Evolutionary conservation across 2,888 invertebrate species (phyloP).

Genomic region (Acanthococcus lagerstroemiae): DNA sequence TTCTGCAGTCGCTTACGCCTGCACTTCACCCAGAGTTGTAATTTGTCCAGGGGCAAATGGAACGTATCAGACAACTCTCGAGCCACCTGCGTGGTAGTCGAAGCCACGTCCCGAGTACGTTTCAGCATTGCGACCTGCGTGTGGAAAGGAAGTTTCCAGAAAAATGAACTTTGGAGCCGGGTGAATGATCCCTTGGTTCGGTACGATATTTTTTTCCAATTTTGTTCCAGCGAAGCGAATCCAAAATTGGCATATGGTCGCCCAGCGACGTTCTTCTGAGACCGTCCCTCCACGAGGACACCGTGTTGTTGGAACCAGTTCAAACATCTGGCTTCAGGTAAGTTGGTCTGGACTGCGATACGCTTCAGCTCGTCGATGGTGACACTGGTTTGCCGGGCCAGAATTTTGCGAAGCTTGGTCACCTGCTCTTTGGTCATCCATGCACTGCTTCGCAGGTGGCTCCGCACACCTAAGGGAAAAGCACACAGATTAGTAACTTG

Average conservation of each 20-base stretch:
- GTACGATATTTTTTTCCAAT: neutral
- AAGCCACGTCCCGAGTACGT: neutral
- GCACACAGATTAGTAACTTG: no score
- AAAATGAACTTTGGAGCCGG: neutral
- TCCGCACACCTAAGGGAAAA: no score
- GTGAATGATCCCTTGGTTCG: neutral
- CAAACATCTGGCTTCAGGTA: neutral
- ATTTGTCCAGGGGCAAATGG: neutral
- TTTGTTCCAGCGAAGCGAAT: neutral
- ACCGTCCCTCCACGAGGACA: neutral
- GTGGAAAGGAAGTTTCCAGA: conserved; percentile 1
- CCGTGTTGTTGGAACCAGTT: neutral
- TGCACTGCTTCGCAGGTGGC: no score
- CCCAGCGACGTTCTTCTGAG: neutral
- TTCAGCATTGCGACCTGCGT: neutral
- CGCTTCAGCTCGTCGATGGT: neutral
- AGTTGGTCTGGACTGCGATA: neutral
- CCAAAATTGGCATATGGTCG: no score
- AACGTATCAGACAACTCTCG: neutral
- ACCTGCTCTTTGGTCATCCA: neutral
- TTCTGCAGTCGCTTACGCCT: neutral
- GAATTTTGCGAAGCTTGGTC: neutral
- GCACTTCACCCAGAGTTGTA: neutral
- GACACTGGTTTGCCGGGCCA: neutral
- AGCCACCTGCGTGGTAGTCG: neutral